Base-by-base conservation (phyloP, 2,113 vertebrate species). In the Eupsittula cactorum region DNA sequence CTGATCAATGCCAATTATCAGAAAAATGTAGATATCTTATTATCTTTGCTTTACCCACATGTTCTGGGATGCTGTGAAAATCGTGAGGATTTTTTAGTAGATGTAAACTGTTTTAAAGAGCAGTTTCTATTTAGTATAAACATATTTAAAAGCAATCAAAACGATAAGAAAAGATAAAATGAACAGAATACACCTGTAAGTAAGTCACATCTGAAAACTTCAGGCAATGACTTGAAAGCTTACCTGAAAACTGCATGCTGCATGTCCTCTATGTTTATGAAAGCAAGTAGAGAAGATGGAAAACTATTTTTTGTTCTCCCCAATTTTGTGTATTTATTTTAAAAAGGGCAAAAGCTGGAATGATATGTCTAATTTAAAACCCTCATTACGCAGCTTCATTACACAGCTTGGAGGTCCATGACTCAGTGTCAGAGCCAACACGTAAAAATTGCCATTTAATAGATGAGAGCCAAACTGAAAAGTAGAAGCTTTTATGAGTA, bases 1-100 rank as follows among this genome's bases (percentile, higher is more conserved):
- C 16, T 65, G 68, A 76, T 94, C 78, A 46, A 29, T 83, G 67
- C 31, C 82, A 96, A 91, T 95, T 92, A 94, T 94, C 75, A 80
- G 60, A 86, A 80, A 88, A 85, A 31, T 78, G 78, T 80, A 16
- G 49, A 35, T 67, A 64, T 90, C 85, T 82, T 67, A 57, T 73
- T 76, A 23, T 46, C 18, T 83, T 86, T 62, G 12, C 25, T 44
- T 84, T 44, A 52, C 55, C 71, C 57, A 62, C 33, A 7, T 53
- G 53, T n/a, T 80, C 49, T 9, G 41, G 42, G 88, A 81, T 75
- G 33, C 14, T 3, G 4, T n/a, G 7, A 78, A 89, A 91, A 70
- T 17, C 11, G 4, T 39, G 6, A 4, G 20, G 9, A 50, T 46
- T 28, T 65, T 49, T 62, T 18, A n/a, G 15, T 39, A 62, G 52